phyloP scores from a whole-genome alignment of 1,140 invertebrate genomes.

The Ips nitidus region DNA sequence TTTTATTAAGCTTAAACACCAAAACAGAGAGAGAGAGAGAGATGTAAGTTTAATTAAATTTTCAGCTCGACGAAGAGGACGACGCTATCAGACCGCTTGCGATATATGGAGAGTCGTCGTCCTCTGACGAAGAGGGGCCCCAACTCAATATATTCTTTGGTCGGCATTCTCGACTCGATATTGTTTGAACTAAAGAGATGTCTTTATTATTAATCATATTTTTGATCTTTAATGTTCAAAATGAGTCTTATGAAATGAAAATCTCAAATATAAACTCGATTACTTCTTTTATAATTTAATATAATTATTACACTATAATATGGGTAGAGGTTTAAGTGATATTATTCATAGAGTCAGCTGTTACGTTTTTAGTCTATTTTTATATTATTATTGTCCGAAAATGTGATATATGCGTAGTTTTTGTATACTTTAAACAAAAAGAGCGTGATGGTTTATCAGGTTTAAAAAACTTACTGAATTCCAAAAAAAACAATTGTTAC shows the following conservation, averaged over 20 bases:
- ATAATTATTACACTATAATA: too few species aligned
- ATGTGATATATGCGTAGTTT: conserved; percentile 32
- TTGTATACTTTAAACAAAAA: neutral
- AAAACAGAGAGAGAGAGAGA: too few species aligned
- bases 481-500: too few species aligned
- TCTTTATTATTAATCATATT: conserved; percentile 19
- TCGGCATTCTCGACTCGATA: conserved; percentile 38
- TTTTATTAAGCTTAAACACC: neutral
- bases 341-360: conserved; percentile 13
- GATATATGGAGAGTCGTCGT: conserved; percentile 41
- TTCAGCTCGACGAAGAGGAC: conserved; percentile 42
- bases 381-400: conserved; percentile 28
- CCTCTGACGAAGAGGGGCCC: conserved; percentile 42
- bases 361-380: conserved; percentile 22
- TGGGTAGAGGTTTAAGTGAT: neutral
- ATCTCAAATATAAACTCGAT: neutral
- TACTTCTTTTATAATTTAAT: too few species aligned
- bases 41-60: too few species aligned
- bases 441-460: conserved; percentile 4
- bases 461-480: neutral
- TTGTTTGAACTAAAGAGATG: conserved; percentile 35
- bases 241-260: conserved; percentile 1
- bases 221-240: neutral
- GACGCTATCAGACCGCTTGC: conserved; percentile 36
- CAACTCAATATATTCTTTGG: conserved; percentile 36